Evolutionary conservation across 2,113 vertebrate species (phyloP).

Genomic region (Myrmophylax atrothorax): DNA sequence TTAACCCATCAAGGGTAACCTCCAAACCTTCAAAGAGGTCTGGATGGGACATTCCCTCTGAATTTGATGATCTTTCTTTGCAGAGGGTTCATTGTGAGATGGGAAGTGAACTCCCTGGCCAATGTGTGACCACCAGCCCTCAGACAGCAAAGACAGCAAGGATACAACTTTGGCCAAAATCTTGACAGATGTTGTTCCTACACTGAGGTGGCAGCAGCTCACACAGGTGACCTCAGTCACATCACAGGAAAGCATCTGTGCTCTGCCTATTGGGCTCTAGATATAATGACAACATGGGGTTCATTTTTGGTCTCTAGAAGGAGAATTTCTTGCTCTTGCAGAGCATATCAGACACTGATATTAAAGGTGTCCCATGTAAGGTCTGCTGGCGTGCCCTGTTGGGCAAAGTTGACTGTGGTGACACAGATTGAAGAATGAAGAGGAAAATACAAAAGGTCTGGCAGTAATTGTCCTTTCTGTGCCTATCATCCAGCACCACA

Average conservation of each 20-base stretch:
- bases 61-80: not conserved
- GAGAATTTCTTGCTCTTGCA: not conserved
- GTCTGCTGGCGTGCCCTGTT: not conserved
- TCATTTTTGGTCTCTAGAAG: not conserved
- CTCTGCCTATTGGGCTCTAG: not conserved
- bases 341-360: not conserved
- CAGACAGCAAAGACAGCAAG: not conserved
- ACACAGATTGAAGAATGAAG: not conserved
- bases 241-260: not conserved
- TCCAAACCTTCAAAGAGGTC: not conserved
- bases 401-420: not conserved
- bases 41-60: not conserved
- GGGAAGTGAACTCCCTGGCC: not conserved
- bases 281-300: not conserved
- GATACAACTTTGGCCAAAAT: not conserved
- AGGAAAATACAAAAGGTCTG: not conserved
- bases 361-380: not conserved
- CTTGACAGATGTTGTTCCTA: not conserved
- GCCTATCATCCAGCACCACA: not conserved
- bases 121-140: accelerated
- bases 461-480: not conserved
- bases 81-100: not conserved
- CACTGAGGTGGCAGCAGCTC: not conserved
- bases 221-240: not conserved
- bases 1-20: not conserved